Base-by-base conservation (phyloP, 2,888 invertebrate genomes). In the Isoperla grammatica region DNA sequence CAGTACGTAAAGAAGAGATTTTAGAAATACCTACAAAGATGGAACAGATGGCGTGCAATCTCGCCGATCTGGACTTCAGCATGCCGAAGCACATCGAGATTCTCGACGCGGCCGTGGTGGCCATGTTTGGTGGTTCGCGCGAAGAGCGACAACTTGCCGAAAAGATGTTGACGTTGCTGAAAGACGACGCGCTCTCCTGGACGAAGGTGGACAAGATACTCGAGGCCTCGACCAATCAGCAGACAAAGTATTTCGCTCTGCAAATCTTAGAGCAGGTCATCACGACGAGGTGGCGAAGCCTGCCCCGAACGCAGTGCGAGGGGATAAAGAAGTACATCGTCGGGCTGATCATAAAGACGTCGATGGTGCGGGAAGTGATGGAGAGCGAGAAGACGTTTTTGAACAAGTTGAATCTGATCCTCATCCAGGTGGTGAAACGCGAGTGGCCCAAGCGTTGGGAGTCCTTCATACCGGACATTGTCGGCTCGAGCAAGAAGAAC, bases 391-490 rank as follows among this genome's bases (percentile, higher is more conserved):
- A 93, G 78, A 92, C 96, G 53, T 98, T 98, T 76, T 81, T 99
- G 67, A 96, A 95, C 74, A 99, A 99, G 77, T 80, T 99, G 50
- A 99, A 99, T 74, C 93, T 99, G 88, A 99, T 99, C 72, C 83
- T 99, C 72, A 97, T 99, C 66, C 97, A 98, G 85, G 97, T 99
- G 65, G 81, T 99, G 71, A 99, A 99, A 76, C 85, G 97, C 70
- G 99, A 99, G 76, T 99, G 99, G 99, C 99, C 99, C 59, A 95
- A 95, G 73, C 97, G 99, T 74, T 99, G 99, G 99, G 95, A 97
- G 71, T 89, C 95, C 29, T 99, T 99, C 76, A 98, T 99, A 69
- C 88, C 92, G 71, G 99, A 99, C 74, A 99, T 99, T 73, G 98
- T 99, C 61, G 98, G 98, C 61, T 95, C 99, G 49, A 96, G 96